Base-by-base conservation (phyloP, 2,797 vertebrate species). In the Stomatorhinus walkeri region DNA sequence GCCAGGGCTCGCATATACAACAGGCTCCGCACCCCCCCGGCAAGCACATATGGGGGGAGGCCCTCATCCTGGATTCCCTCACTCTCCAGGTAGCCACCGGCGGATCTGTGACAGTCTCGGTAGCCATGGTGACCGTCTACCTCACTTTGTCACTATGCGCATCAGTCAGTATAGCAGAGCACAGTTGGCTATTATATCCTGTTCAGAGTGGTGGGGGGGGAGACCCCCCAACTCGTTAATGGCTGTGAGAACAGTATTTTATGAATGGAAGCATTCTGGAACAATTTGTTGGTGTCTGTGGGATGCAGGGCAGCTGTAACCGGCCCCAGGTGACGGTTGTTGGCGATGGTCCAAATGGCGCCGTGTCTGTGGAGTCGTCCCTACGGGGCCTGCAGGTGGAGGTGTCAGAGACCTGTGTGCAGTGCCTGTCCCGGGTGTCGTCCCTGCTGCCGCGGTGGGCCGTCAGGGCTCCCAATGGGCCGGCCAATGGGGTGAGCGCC, bases 21-120 rank as follows among this genome's bases (percentile, higher is more conserved):
- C 97, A 98, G 91, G 97, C 98, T 68, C 96, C 97, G 0, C 98
- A 99, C 90, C 98, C 98, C 5, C 95, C 97, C 91, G 98, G 96
- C 89, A 99, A 97, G 95, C 98, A 99, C 0, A 97, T 99, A 90
- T 99, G 98, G 98, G 98, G 98, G 61, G 98, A 99, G 91, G 98
- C 98, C 0, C 94, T 99, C 81, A 96, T 99, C 91, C 92, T 99
- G 0, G 97, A 99, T 93, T 96, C 95, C 24, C 95, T 99, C 89
- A 97, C 92, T 88, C 94, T 99, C 64, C 97, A 99, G 97, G 98
- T 99, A 92, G 91, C 9, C 49, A 14, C 48, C 8, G 2, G 48
- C 22, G 10, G 19, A 28, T 28, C 86, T 43, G 28, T 3, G 10
- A 32, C 10, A 5, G 24, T 28, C 61, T 3, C 22, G 24, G 61